phyloP scores from a whole-genome alignment of 2,797 vertebrate genomes.

The Notolabrus celidotus region DNA sequence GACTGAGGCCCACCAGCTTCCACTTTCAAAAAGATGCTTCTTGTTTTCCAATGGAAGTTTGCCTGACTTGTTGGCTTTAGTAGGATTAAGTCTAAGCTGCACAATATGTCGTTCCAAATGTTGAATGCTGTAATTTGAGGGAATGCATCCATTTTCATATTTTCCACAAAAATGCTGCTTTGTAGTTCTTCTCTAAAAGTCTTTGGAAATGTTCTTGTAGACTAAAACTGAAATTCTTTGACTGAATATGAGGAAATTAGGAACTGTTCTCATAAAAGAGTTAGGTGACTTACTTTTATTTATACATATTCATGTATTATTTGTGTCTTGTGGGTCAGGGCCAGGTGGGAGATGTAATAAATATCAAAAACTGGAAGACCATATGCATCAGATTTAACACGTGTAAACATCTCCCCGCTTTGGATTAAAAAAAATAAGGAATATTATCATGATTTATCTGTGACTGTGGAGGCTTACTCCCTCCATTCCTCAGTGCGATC shows the following conservation, averaged over 20 bases:
- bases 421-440: slow-evolving; percentile 46
- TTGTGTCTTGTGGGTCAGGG: too few species aligned
- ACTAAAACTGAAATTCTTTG: too few species aligned
- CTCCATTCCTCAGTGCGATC: slow-evolving; percentile 78
- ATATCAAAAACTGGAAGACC: slow-evolving; percentile 9
- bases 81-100: background rate
- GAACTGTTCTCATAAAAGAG: too few species aligned
- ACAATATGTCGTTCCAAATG: background rate
- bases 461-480: slow-evolving; percentile 50
- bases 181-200: too few species aligned
- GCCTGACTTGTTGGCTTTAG: background rate
- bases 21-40: background rate
- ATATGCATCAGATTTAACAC: slow-evolving; percentile 12
- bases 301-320: too few species aligned
- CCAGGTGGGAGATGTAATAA: background rate
- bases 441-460: slow-evolving; percentile 58
- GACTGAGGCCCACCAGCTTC: background rate
- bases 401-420: slow-evolving; percentile 29
- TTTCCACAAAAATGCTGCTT: background rate
- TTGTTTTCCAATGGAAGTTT: background rate
- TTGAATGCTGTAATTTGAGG: too few species aligned
- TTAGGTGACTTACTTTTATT: too few species aligned
- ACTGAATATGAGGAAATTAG: too few species aligned
- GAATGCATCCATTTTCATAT: background rate
- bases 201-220: too few species aligned